These are phyloP conservation scores for Leptodactylus fallax DNA, from an alignment of 2,797 vertebrate genomes.

Conservation along the genomic window DNA sequence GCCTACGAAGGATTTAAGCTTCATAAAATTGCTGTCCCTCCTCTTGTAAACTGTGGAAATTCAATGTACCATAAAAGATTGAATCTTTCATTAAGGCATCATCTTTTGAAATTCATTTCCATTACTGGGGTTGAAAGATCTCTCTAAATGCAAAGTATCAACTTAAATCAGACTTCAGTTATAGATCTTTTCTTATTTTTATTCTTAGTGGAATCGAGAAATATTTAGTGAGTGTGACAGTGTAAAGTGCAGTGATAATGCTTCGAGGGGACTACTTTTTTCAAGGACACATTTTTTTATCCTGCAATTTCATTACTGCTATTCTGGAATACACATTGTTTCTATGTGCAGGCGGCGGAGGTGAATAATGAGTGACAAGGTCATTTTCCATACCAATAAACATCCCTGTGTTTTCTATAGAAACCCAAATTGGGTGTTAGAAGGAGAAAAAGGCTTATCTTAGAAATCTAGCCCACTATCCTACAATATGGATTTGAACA, in stretches of 20 bases:
- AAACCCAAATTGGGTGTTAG: slow-evolving; percentile 60
- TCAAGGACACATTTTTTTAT: slow-evolving; percentile 12
- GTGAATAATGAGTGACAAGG: slow-evolving; percentile 59
- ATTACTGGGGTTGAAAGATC: slow-evolving; percentile 54
- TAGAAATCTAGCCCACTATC: slow-evolving; percentile 19
- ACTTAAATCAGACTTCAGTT: slow-evolving; percentile 49
- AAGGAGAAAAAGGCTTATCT: slow-evolving; percentile 46
- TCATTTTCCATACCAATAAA: slow-evolving; percentile 63
- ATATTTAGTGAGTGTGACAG: slow-evolving; percentile 58
- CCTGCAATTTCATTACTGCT: slow-evolving; percentile 47
- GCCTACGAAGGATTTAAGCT: slow-evolving; percentile 58
- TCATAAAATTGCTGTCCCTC: slow-evolving; percentile 60
- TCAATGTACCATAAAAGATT: slow-evolving; percentile 59
- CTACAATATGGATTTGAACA: slow-evolving; percentile 50
- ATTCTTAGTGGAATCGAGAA: slow-evolving; percentile 52
- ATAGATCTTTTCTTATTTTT: slow-evolving; percentile 55
- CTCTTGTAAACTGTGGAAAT: slow-evolving; percentile 61
- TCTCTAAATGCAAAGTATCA: slow-evolving; percentile 61
- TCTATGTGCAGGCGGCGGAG: slow-evolving; percentile 36
- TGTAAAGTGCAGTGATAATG: slow-evolving; percentile 46
- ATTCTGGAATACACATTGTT: slow-evolving; percentile 50
- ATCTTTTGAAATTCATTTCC: slow-evolving; percentile 66
- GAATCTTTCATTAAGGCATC: slow-evolving; percentile 65
- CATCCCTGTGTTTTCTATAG: slow-evolving; percentile 34
- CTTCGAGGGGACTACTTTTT: slow-evolving; percentile 31